A percentile compares a stretch with the other conserved stretches of the same genome.
Evolutionary conservation across 2,888 invertebrate genomes (phyloP).

Genomic region (Pristionchus mayeri): DNA sequence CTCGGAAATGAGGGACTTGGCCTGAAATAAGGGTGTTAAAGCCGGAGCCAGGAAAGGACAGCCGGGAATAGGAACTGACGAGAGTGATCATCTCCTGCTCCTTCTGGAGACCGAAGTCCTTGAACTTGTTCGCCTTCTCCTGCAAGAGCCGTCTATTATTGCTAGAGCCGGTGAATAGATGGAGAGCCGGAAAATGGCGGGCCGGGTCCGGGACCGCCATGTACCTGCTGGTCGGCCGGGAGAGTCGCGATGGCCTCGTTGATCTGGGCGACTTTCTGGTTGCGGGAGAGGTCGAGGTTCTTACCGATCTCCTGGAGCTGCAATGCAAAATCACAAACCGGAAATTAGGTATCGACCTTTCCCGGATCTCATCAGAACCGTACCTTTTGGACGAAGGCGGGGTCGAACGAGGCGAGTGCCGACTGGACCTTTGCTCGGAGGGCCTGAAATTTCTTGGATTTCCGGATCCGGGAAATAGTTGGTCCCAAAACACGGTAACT

Average conservation of each 20-base stretch:
- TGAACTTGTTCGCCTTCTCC: slow-evolving; percentile 43
- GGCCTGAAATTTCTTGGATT: background rate
- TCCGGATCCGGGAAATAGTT: background rate
- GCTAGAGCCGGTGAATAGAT: background rate
- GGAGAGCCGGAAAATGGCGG: background rate
- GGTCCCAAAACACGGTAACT: background rate
- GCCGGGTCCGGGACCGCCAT: background rate
- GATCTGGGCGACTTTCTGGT: slow-evolving; percentile 40
- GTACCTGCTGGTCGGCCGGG: slow-evolving; percentile 43
- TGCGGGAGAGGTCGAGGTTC: slow-evolving; percentile 37
- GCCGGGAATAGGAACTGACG: background rate
- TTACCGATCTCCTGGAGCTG: slow-evolving; percentile 33
- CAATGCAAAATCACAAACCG: background rate
- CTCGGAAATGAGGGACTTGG: slow-evolving; percentile 36
- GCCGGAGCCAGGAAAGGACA: background rate
- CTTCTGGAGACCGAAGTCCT: slow-evolving; percentile 33
- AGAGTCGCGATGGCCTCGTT: background rate
- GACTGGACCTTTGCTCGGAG: background rate
- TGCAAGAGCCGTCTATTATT: no score
- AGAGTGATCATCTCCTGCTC: slow-evolving; percentile 45
- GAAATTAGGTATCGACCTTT: background rate
- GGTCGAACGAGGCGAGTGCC: slow-evolving; percentile 27
- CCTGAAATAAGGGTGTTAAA: background rate
- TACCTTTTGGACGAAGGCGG: slow-evolving; percentile 44
- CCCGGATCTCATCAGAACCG: background rate